phyloP scores from a whole-genome alignment of 2,888 invertebrate species.

The Linyphia triangularis region DNA sequence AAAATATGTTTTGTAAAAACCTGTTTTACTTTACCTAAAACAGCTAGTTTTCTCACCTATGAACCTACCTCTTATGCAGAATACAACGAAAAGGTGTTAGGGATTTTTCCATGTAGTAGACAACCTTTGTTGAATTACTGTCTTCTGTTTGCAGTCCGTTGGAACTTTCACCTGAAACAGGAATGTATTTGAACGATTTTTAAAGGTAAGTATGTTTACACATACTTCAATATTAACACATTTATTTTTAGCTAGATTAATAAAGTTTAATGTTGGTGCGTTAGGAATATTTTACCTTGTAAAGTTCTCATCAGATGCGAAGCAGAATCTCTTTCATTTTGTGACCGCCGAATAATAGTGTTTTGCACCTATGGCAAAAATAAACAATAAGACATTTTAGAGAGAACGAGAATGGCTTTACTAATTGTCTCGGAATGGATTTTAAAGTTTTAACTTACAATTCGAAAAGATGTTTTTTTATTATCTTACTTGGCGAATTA shows the following conservation, averaged over 20 bases:
- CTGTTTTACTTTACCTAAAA: not conserved
- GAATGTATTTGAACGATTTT: not conserved
- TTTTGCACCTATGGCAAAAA: slow-evolving; percentile 37
- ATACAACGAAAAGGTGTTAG: slow-evolving; percentile 81
- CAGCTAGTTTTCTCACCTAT: not conserved
- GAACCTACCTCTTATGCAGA: slow-evolving; percentile 79
- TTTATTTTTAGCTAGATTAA: too few species aligned
- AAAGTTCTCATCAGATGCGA: not conserved
- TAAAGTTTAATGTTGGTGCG: not conserved
- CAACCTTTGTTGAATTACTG: slow-evolving; percentile 78
- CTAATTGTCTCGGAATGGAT: not conserved
- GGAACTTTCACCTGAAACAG: slow-evolving; percentile 45
- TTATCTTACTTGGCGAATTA: too few species aligned
- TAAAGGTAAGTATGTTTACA: not conserved
- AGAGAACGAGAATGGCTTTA: not conserved
- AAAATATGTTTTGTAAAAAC: too few species aligned
- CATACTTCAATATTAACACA: not conserved
- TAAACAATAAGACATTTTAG: not conserved
- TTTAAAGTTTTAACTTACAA: too few species aligned
- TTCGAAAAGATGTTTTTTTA: too few species aligned
- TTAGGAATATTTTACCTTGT: slow-evolving; percentile 36
- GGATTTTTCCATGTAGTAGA: slow-evolving; percentile 81
- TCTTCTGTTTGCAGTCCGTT: slow-evolving; percentile 41
- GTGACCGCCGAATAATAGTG: slow-evolving; percentile 19
- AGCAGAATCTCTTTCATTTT: slow-evolving; percentile 33